These are phyloP conservation scores for Pseudomyrmex dendroicus DNA, from an alignment of 1,140 invertebrate species.

Conservation along the genomic window DNA sequence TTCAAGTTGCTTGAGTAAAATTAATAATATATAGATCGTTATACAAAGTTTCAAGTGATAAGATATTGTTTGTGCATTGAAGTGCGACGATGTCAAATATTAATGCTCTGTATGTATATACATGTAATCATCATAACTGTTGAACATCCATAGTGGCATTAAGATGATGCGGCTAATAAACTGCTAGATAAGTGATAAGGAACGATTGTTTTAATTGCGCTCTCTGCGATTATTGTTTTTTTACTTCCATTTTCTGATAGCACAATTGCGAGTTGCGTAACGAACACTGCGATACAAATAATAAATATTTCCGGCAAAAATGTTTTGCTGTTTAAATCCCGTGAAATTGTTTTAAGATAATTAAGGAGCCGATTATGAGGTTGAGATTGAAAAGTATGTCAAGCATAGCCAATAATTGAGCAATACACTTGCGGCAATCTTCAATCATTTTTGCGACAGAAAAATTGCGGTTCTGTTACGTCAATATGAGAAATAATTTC, in stretches of 20 bases:
- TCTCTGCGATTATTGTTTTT: not conserved
- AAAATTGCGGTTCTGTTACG: conserved; percentile 5
- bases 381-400: conserved; percentile 34
- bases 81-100: conserved; percentile 2
- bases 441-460: not conserved
- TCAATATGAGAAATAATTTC: not conserved
- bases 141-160: not conserved
- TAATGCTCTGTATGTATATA: not conserved
- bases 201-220: conserved; percentile 3
- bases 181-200: conserved; percentile 13
- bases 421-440: conserved; percentile 8
- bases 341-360: conserved; percentile 47
- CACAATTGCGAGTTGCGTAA: not conserved
- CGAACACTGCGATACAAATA: not conserved
- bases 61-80: not conserved
- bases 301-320: conserved; percentile 1
- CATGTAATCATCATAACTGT: conserved; percentile 25
- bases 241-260: conserved; percentile 2
- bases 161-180: conserved; percentile 21
- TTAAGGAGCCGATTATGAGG: conserved; percentile 24
- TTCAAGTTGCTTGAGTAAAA: not conserved
- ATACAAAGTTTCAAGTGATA: not conserved
- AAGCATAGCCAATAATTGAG: conserved; percentile 23
- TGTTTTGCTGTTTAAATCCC: conserved; percentile 7
- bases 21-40: not conserved